Evolutionary conservation across 1,140 invertebrate genomes (phyloP).

Genomic region (Camponotus pennsylvanicus): DNA sequence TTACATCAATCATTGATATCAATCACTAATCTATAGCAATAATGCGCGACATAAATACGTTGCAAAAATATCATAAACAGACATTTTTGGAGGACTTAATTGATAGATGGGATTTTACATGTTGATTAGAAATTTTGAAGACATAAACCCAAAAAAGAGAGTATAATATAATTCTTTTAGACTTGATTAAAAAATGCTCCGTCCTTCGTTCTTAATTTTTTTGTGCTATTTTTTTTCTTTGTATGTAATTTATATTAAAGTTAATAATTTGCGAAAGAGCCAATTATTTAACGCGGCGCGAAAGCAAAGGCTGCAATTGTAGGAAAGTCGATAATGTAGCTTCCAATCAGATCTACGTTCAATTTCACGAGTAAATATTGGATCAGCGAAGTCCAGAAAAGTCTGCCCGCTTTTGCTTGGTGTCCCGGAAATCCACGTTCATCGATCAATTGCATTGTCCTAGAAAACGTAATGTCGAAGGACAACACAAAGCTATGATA

Average conservation of each 20-base stretch:
- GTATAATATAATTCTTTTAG: neutral
- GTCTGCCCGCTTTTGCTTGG: neutral
- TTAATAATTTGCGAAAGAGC: constrained; percentile 35
- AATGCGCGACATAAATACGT: neutral
- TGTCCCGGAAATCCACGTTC: constrained; percentile 43
- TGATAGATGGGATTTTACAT: neutral
- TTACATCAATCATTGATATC: too few species aligned
- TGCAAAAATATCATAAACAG: neutral
- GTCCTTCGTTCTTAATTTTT: neutral
- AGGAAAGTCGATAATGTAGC: constrained; percentile 18
- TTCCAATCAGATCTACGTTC: constrained; percentile 41
- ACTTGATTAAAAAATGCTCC: neutral
- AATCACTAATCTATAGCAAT: neutral
- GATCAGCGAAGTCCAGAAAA: constrained; percentile 36
- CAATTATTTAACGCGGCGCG: constrained; percentile 20
- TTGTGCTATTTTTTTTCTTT: neutral
- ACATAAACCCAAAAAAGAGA: neutral
- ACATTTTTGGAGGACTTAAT: neutral
- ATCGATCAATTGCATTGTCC: constrained; percentile 58
- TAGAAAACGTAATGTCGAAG: constrained; percentile 24
- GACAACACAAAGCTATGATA: constrained; percentile 23
- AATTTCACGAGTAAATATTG: constrained; percentile 59
- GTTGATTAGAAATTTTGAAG: neutral
- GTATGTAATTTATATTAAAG: neutral
- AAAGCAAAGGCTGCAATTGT: constrained; percentile 28